phyloP scores from a whole-genome alignment of 2,888 invertebrate species.

The Synanthedon myopaeformis region DNA sequence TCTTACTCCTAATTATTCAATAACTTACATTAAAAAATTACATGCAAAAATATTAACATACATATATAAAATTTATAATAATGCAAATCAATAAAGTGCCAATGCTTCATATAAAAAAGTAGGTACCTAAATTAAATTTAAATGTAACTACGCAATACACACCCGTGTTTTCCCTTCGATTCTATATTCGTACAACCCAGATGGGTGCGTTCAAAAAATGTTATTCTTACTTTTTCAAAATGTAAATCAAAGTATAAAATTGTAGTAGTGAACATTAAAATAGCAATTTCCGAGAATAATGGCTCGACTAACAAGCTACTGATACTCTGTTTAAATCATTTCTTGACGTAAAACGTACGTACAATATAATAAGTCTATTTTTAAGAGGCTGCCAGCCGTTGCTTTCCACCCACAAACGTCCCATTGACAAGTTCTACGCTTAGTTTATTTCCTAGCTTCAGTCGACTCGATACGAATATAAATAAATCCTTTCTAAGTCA shows the following conservation, averaged over 20 bases:
- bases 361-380: constrained; percentile 3
- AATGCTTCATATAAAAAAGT: too few relatives aligned
- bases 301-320: constrained; percentile 36
- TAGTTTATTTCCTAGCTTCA: constrained; percentile 23
- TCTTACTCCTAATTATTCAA: too few relatives aligned
- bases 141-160: too few relatives aligned
- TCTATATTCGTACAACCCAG: too few relatives aligned
- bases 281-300: constrained; percentile 15
- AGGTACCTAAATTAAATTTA: too few relatives aligned
- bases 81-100: too few relatives aligned
- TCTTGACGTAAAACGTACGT: constrained; percentile 23
- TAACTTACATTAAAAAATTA: too few relatives aligned
- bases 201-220: not conserved
- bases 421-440: constrained; percentile 38
- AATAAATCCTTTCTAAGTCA: constrained; percentile 67
- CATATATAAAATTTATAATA: too few relatives aligned
- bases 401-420: constrained; percentile 30
- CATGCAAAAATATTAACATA: too few relatives aligned
- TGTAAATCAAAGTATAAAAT: constrained; percentile 1
- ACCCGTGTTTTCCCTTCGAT: too few relatives aligned
- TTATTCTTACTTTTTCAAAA: not conserved
- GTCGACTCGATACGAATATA: constrained; percentile 38
- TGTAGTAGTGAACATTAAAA: constrained; percentile 6
- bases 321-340: constrained; percentile 39
- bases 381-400: constrained; percentile 5